Conservation (phyloP, 2,888 invertebrate genomes). For the Coelogynopora nodosa region DNA sequence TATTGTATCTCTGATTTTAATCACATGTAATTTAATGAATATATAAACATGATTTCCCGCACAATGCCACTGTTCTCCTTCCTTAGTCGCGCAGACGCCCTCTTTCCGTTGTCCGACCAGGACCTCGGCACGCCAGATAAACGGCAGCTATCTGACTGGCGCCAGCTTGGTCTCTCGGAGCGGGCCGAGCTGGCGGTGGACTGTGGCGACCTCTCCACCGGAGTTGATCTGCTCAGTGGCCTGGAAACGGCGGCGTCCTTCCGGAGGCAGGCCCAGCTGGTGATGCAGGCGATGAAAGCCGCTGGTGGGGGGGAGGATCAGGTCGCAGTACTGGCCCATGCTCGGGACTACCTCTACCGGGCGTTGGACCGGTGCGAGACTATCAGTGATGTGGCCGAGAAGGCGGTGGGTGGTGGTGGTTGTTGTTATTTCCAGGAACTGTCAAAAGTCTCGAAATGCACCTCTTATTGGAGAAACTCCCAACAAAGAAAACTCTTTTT, state of each 20-base stretch:
- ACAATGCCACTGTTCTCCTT: no score
- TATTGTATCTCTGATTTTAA: no score
- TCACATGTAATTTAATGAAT: no score
- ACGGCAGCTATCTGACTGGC: not conserved
- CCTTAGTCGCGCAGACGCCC: not conserved
- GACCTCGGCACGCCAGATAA: not conserved
- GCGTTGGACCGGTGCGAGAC: not conserved
- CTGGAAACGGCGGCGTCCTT: not conserved
- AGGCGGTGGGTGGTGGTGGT: no score
- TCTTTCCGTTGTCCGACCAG: not conserved
- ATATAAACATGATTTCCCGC: no score
- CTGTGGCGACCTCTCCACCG: not conserved
- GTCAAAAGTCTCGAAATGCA: no score
- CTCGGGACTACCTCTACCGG: not conserved
- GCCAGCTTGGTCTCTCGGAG: not conserved
- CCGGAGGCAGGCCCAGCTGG: not conserved
- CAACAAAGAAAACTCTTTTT: no score
- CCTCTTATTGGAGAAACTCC: no score
- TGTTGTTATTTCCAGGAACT: no score
- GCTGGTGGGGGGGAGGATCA: not conserved
- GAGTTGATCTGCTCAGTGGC: not conserved
- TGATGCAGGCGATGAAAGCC: not conserved
- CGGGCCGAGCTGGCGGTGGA: not conserved
- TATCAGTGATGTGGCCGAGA: not conserved
- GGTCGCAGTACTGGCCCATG: not conserved